A percentile compares a stretch with the other conserved stretches of the same genome.
These are phyloP conservation scores for Osmoderma eremita DNA, from an alignment of 2,888 invertebrate species.

Conservation along the genomic window DNA sequence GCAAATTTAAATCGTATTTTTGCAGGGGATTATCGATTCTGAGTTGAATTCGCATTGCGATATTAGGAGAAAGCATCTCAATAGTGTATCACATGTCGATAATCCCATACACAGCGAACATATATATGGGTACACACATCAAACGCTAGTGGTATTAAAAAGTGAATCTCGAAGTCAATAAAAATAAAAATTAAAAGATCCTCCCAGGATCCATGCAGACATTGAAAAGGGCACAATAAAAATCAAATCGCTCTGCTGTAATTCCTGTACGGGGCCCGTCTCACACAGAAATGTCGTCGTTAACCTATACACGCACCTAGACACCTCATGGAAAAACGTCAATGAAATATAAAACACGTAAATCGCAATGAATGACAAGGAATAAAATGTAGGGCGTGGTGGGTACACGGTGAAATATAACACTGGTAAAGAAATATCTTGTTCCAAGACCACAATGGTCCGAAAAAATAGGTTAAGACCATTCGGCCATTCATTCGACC, in stretches of 20 bases:
- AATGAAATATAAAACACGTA: slow-evolving; percentile 57
- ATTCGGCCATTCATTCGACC: slow-evolving; percentile 60
- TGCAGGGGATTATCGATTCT: too few relatives aligned
- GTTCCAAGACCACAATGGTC: slow-evolving; percentile 55
- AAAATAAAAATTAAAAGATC: slow-evolving; percentile 24
- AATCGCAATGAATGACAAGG: slow-evolving; percentile 59
- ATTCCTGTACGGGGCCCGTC: slow-evolving; percentile 26
- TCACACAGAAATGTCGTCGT: slow-evolving; percentile 27
- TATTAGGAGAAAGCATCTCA: too few relatives aligned
- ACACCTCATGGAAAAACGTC: slow-evolving; percentile 49
- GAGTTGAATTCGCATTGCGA: too few relatives aligned
- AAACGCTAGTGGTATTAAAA: slow-evolving; percentile 15
- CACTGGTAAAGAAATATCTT: slow-evolving; percentile 62
- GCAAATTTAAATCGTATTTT: too few relatives aligned
- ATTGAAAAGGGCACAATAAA: slow-evolving; percentile 33
- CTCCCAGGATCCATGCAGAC: slow-evolving; percentile 11
- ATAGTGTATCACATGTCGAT: neutral
- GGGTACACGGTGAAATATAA: slow-evolving; percentile 61
- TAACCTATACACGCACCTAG: slow-evolving; percentile 16
- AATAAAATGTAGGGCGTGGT: slow-evolving; percentile 61
- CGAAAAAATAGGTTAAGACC: slow-evolving; percentile 60
- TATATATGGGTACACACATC: neutral
- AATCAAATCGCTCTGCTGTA: slow-evolving; percentile 29
- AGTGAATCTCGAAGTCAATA: slow-evolving; percentile 33
- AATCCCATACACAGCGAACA: neutral